phyloP scores from a whole-genome alignment of 2,888 invertebrate species.

The Schrankia costaestrigalis region DNA sequence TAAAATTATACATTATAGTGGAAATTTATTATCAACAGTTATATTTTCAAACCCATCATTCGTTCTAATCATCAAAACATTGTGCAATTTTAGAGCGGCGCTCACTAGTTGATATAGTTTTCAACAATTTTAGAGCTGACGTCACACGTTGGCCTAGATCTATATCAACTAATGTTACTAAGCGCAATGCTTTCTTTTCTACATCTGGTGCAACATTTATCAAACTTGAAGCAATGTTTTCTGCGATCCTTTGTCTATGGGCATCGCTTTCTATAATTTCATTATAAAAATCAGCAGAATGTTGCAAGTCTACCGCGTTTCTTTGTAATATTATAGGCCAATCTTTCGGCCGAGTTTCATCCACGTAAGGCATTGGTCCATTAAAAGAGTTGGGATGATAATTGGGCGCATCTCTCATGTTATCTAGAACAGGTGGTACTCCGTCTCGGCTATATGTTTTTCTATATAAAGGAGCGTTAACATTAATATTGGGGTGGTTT shows the following conservation, averaged over 20 bases:
- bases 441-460: conserved; percentile 68
- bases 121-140: conserved; percentile 2
- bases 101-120: conserved; percentile 1
- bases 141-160: conserved; percentile 7
- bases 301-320: conserved; percentile 62
- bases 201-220: conserved; percentile 8
- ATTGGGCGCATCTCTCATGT: conserved; percentile 93
- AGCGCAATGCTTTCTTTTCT: conserved; percentile 9
- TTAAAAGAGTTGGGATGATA: no score
- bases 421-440: conserved; percentile 84
- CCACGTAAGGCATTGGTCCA: conserved; percentile 86
- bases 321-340: conserved; percentile 35
- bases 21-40: no score
- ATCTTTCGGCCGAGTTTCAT: conserved; percentile 46
- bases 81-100: background rate
- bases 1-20: no score
- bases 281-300: conserved; percentile 87
- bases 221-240: conserved; percentile 13
- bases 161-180: conserved; percentile 5
- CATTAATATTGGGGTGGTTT: conserved; percentile 50
- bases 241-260: conserved; percentile 24
- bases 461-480: conserved; percentile 49
- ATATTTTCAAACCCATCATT: no score
- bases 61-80: background rate
- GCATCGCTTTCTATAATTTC: conserved; percentile 40